Evolutionary conservation across 2,113 vertebrate genomes (phyloP).

Genomic region (Coreoperca whiteheadi): DNA sequence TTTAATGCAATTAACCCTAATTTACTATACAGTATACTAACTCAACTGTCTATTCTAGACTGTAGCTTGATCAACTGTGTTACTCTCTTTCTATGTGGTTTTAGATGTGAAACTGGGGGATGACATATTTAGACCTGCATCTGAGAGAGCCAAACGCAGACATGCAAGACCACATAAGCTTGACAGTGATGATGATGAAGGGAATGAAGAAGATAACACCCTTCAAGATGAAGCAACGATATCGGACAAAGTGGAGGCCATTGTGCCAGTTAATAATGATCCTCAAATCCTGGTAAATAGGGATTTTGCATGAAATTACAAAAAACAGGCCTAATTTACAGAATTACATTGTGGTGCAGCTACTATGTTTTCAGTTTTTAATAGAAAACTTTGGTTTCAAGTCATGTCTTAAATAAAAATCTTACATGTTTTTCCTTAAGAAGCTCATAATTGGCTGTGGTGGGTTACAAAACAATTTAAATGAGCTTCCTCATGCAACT

Average conservation of each 20-base stretch:
- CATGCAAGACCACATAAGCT: slow-evolving; percentile 90
- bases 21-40: not conserved
- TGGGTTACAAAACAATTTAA: not conserved
- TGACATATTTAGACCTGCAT: slow-evolving; percentile 71
- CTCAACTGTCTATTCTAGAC: not conserved
- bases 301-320: not conserved
- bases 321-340: not conserved
- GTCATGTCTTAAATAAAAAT: not conserved
- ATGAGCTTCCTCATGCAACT: not conserved
- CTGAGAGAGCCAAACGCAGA: slow-evolving; percentile 86
- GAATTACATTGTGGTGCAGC: not conserved
- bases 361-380: not conserved
- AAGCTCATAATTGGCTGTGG: not conserved
- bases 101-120: slow-evolving; percentile 84
- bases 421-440: not conserved
- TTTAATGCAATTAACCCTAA: not conserved
- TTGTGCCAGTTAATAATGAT: slow-evolving; percentile 67
- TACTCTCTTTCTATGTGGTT: not conserved
- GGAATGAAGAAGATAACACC: slow-evolving; percentile 85
- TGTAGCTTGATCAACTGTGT: not conserved
- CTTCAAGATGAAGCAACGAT: slow-evolving; percentile 76
- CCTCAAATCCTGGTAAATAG: slow-evolving; percentile 80
- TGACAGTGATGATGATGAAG: slow-evolving; percentile 88
- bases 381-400: not conserved
- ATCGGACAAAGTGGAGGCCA: slow-evolving; percentile 83